phyloP scores from a whole-genome alignment of 2,888 invertebrate species.

The Scaptomyza flava region DNA sequence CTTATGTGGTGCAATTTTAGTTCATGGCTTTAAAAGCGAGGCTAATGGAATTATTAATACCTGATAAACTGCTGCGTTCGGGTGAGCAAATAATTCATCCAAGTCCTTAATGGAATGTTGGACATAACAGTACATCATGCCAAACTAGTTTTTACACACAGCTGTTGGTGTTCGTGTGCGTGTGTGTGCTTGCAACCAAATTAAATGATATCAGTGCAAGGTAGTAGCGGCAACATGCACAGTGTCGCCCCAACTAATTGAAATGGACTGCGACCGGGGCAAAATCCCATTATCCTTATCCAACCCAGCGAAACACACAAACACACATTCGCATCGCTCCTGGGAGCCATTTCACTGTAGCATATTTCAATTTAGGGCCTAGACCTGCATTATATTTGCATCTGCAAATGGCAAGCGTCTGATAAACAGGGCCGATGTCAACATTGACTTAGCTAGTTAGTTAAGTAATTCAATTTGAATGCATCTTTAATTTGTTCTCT shows the following conservation, averaged over 20 bases:
- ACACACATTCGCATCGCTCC: conserved; percentile 13
- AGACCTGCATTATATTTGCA: conserved; percentile 1
- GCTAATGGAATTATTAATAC: conserved; percentile 22
- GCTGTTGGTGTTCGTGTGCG: neutral
- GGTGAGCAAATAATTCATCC: conserved; percentile 12
- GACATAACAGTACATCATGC: conserved; percentile 3
- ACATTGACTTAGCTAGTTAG: conserved; percentile 32
- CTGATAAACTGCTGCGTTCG: conserved; percentile 27
- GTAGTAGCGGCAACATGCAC: conserved; percentile 11
- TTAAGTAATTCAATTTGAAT: conserved; percentile 39
- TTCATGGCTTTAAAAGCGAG: neutral
- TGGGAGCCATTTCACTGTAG: conserved; percentile 24
- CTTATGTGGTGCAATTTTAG: neutral
- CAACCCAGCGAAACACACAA: conserved; percentile 34
- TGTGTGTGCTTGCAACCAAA: conserved; percentile 28
- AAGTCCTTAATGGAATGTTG: conserved; percentile 3
- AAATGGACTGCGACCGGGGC: conserved; percentile 57
- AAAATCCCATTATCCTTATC: conserved; percentile 66
- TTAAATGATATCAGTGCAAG: conserved; percentile 51
- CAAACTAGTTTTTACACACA: neutral
- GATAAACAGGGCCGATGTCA: conserved; percentile 9
- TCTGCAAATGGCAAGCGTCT: conserved; percentile 4
- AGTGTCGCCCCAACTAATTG: conserved; percentile 59
- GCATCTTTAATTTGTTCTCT: conserved; percentile 43
- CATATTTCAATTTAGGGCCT: conserved; percentile 30